Percentiles rank a stretch among this genome's conserved stretches.
These are phyloP conservation scores for Actias luna DNA, from an alignment of 2,888 invertebrate species.

Conservation along the genomic window DNA sequence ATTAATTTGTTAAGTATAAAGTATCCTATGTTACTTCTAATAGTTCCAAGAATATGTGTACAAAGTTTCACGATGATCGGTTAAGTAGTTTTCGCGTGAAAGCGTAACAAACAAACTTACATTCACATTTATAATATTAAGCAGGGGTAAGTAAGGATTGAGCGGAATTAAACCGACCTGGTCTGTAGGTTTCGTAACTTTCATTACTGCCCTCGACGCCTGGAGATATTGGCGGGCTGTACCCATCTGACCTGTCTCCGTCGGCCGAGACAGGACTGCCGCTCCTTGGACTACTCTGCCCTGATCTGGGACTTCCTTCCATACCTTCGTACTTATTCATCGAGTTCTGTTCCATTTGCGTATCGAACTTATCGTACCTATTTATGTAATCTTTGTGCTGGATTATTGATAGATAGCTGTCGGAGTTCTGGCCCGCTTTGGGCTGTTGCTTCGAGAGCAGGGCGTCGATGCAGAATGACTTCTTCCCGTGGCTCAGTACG, in stretches of 20 bases:
- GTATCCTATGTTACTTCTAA: too few relatives aligned
- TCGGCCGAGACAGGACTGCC: constrained; percentile 79
- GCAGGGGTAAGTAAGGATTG: too few relatives aligned
- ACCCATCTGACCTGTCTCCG: constrained; percentile 84
- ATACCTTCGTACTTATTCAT: constrained; percentile 54
- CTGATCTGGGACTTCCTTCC: constrained; percentile 32
- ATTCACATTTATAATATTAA: too few relatives aligned
- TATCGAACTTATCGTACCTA: constrained; percentile 69
- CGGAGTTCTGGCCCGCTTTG: constrained; percentile 35
- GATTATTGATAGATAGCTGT: constrained; percentile 46
- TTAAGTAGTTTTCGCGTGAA: too few relatives aligned
- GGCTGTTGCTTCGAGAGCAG: constrained; percentile 84
- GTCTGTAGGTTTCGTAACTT: constrained; percentile 70
- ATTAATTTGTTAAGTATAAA: too few relatives aligned
- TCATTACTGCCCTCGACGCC: constrained; percentile 88
- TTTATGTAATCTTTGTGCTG: constrained; percentile 71
- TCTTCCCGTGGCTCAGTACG: constrained; percentile 74
- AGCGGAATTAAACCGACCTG: constrained; percentile 59
- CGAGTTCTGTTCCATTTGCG: constrained; percentile 71
- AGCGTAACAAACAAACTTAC: too few relatives aligned
- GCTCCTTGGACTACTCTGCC: constrained; percentile 62
- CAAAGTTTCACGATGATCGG: too few relatives aligned
- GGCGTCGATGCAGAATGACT: constrained; percentile 96
- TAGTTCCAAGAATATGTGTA: too few relatives aligned
- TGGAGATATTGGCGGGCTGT: constrained; percentile 92